Conservation (phyloP, 2,113 vertebrate species). For the Rissa tridactyla region DNA sequence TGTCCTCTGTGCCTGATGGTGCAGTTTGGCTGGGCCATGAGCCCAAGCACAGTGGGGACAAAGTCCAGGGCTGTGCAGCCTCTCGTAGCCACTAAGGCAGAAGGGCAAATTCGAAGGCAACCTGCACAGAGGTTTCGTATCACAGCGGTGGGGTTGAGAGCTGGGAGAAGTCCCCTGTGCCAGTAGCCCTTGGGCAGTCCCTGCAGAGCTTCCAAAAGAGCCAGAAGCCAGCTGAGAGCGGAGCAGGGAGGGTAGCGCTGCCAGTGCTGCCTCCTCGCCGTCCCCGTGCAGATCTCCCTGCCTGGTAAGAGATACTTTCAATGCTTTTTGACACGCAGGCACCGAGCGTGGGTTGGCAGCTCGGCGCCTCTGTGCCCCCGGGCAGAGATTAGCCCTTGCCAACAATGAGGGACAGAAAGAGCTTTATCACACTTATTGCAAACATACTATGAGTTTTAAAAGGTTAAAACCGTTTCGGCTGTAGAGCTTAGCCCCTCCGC, state of each 20-base stretch:
- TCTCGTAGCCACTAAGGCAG: background rate
- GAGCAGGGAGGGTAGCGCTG: background rate
- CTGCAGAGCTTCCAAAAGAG: background rate
- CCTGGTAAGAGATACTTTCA: background rate
- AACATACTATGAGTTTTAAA: background rate
- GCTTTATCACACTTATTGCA: background rate
- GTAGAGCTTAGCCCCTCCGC: background rate
- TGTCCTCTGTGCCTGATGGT: fast-evolving
- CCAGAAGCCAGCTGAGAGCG: background rate
- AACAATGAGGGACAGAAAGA: background rate
- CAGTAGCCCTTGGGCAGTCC: background rate
- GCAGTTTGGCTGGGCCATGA: fast-evolving
- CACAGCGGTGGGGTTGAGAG: fast-evolving
- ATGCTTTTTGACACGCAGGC: background rate
- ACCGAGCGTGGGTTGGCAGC: background rate
- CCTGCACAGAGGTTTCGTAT: background rate
- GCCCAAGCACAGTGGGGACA: background rate
- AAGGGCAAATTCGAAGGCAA: background rate
- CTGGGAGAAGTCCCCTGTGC: background rate
- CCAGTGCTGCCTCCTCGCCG: background rate
- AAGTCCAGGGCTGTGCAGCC: background rate
- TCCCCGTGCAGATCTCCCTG: background rate
- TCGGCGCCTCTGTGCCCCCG: fast-evolving
- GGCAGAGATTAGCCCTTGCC: background rate
- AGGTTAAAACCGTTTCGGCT: background rate